Conservation (phyloP, 2,113 vertebrate genomes). For the Hydropotes inermis region DNA sequence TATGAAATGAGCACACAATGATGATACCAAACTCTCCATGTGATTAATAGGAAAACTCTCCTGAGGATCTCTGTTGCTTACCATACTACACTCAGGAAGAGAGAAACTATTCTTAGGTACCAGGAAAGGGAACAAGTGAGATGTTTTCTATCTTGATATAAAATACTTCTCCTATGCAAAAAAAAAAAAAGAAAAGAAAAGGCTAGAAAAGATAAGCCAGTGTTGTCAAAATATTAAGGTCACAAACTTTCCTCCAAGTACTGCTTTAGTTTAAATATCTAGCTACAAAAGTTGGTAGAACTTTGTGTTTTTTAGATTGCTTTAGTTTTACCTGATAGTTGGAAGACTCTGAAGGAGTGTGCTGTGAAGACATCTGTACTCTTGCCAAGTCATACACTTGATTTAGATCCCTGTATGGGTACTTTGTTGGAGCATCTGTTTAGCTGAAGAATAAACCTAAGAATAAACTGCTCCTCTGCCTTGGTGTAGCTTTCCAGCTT, state of each 20-base stretch:
- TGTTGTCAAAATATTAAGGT: neutral
- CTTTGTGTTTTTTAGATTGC: neutral
- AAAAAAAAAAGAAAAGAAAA: neutral
- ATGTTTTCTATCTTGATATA: neutral
- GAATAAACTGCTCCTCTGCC: neutral
- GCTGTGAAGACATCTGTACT: neutral
- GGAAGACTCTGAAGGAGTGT: neutral
- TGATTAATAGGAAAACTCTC: neutral
- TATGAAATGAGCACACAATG: neutral
- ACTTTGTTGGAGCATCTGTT: neutral
- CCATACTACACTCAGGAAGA: neutral
- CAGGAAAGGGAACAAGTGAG: neutral
- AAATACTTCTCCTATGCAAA: neutral
- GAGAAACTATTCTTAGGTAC: neutral
- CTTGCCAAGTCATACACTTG: neutral
- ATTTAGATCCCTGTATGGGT: neutral
- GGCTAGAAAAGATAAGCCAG: neutral
- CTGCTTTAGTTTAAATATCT: neutral
- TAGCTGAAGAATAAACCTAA: neutral
- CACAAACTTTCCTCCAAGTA: neutral
- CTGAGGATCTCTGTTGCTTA: neutral
- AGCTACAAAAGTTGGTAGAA: neutral
- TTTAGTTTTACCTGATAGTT: neutral
- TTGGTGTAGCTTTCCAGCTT: neutral
- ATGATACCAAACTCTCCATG: fast-evolving